A percentile compares a stretch with the other conserved stretches of the same genome.
Evolutionary conservation across 2,797 vertebrate genomes (phyloP).

Genomic region (Semaprochilodus insignis): DNA sequence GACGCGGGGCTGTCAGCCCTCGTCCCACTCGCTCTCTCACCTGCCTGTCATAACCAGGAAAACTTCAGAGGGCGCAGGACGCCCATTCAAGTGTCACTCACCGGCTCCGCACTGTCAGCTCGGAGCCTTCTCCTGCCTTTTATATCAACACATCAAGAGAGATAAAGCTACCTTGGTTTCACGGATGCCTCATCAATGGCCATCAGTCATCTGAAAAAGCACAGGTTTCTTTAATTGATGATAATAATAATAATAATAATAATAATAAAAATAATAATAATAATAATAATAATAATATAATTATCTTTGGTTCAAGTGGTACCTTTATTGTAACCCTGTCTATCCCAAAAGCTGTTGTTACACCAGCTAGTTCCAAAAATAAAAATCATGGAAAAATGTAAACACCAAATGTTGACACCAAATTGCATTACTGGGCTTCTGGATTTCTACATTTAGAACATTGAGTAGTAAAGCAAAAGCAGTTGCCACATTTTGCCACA

Average conservation of each 20-base stretch:
- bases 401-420: no score
- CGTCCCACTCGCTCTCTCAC: conserved; percentile 14
- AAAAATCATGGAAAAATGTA: no score
- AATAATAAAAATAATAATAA: no score
- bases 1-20: conserved; percentile 1
- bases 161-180: neutral
- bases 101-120: neutral
- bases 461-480: no score
- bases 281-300: no score
- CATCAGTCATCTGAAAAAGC: neutral
- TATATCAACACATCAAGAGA: conserved; percentile 39
- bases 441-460: no score
- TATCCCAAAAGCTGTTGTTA: neutral
- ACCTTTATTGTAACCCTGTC: neutral
- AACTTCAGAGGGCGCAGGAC: conserved; percentile 24
- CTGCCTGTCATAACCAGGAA: conserved; percentile 25
- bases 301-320: no score
- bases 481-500: no score
- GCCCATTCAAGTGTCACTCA: conserved; percentile 32
- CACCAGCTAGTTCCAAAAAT: no score
- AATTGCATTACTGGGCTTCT: no score
- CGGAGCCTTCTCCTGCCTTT: conserved; percentile 8
- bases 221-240: neutral
- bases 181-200: neutral
- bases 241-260: neutral